Conservation (phyloP, 2,888 invertebrate genomes). For the Zaprionus obscuricornis region DNA sequence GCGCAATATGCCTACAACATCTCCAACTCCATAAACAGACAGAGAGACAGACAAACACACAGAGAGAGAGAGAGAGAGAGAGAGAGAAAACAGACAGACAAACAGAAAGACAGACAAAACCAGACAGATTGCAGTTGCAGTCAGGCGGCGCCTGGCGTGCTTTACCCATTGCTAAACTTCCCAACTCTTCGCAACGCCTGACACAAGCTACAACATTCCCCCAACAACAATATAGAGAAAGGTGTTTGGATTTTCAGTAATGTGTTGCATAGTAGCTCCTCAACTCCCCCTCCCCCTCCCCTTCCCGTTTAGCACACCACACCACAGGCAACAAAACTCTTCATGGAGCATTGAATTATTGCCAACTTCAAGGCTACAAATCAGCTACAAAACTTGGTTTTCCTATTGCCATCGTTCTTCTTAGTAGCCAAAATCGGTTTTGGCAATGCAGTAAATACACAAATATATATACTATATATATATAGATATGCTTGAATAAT, state of each 20-base stretch:
- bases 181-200: constrained; percentile 44
- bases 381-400: constrained; percentile 45
- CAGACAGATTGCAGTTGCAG: constrained; percentile 72
- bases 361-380: constrained; percentile 72
- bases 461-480: not conserved
- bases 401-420: constrained; percentile 33
- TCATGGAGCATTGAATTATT: constrained; percentile 73
- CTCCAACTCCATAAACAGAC: constrained; percentile 11
- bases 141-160: constrained; percentile 54
- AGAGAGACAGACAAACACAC: constrained; percentile 19
- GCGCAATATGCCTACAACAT: constrained; percentile 43
- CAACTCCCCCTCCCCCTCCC: not conserved
- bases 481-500: constrained; percentile 24
- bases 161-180: not conserved
- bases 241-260: constrained; percentile 72
- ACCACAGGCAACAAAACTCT: constrained; percentile 13
- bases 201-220: too few species aligned
- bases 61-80: constrained; percentile 23
- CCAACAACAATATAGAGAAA: constrained; percentile 46
- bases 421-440: constrained; percentile 41
- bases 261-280: constrained; percentile 39
- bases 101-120: constrained; percentile 19
- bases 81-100: constrained; percentile 13
- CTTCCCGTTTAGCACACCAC: not conserved
- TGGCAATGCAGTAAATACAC: constrained; percentile 48